Conservation (phyloP, 2,888 invertebrate species). For the Escarpia spicata region DNA sequence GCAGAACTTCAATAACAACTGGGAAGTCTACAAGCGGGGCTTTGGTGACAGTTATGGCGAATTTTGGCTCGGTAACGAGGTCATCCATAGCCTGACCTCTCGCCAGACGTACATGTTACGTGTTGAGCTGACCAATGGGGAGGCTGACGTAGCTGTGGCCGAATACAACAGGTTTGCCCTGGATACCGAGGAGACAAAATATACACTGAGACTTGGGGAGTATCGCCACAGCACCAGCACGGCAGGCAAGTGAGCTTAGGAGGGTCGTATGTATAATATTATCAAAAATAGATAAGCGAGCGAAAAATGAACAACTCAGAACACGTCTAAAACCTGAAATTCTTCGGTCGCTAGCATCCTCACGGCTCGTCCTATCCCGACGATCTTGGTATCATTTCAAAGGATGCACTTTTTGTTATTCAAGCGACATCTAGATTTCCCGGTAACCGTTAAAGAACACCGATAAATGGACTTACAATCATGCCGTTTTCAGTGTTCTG, state of each 20-base stretch:
- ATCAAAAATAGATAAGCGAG: too few relatives aligned
- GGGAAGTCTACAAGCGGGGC: slow-evolving; percentile 23
- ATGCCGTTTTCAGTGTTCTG: too few relatives aligned
- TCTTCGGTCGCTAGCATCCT: too few relatives aligned
- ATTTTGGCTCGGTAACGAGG: slow-evolving; percentile 26
- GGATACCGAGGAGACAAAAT: not conserved
- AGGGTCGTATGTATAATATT: too few relatives aligned
- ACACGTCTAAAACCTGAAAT: too few relatives aligned
- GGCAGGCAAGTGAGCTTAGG: not conserved
- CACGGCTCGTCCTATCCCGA: too few relatives aligned
- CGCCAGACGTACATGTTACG: slow-evolving; percentile 24
- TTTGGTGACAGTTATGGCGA: slow-evolving; percentile 23
- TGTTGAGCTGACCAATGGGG: slow-evolving; percentile 18
- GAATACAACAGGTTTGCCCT: slow-evolving; percentile 27
- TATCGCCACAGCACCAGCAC: slow-evolving; percentile 22
- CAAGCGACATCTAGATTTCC: too few relatives aligned
- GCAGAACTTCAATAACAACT: not conserved
- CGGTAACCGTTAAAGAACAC: too few relatives aligned
- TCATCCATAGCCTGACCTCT: slow-evolving; percentile 17
- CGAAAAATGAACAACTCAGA: too few relatives aligned
- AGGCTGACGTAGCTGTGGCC: slow-evolving; percentile 7
- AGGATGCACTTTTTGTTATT: too few relatives aligned
- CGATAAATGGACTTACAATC: too few relatives aligned
- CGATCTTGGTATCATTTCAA: too few relatives aligned
- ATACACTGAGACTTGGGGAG: slow-evolving; percentile 19